Percentiles rank a stretch among this genome's conserved stretches.
phyloP scores from a whole-genome alignment of 2,888 invertebrate genomes.

The Phaonia tiefii region DNA sequence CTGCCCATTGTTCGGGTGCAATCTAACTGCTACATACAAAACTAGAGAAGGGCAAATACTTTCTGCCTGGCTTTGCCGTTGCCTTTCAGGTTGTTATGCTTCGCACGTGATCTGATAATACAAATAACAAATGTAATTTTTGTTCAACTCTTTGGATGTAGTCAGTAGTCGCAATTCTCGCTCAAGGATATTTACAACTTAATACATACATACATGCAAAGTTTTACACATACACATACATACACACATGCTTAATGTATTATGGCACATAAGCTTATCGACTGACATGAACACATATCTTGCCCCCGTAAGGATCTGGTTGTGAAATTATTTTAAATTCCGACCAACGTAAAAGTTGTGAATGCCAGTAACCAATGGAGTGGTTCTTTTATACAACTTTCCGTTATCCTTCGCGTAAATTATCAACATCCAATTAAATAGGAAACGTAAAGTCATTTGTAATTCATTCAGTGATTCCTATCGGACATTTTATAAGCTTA shows the following conservation, averaged over 20 bases:
- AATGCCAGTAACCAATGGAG: conserved; percentile 12
- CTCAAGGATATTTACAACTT: conserved; percentile 40
- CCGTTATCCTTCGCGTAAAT: conserved; percentile 20
- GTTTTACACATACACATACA: background rate
- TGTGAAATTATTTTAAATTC: conserved; percentile 47
- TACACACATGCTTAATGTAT: too few relatives aligned
- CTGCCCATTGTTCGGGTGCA: background rate
- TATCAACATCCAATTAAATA: conserved; percentile 14
- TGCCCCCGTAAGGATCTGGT: background rate
- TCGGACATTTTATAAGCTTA: conserved; percentile 1
- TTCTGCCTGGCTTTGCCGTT: conserved; percentile 2
- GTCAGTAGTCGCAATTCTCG: conserved; percentile 38
- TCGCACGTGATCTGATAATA: conserved; percentile 69
- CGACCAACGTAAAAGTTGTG: conserved; percentile 34
- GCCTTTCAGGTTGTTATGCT: conserved; percentile 54
- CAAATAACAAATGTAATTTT: conserved; percentile 66
- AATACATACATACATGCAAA: background rate
- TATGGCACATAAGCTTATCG: too few relatives aligned
- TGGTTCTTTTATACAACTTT: conserved; percentile 8
- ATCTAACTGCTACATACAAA: background rate
- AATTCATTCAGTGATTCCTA: conserved; percentile 36
- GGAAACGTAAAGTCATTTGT: conserved; percentile 23
- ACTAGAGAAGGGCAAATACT: background rate
- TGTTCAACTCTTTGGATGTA: conserved; percentile 46
- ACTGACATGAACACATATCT: too few relatives aligned